Evolutionary conservation across 2,113 vertebrate genomes (phyloP), one percentile per base, ranked within the genome.

Genomic region (Saccopteryx leptura): DNA sequence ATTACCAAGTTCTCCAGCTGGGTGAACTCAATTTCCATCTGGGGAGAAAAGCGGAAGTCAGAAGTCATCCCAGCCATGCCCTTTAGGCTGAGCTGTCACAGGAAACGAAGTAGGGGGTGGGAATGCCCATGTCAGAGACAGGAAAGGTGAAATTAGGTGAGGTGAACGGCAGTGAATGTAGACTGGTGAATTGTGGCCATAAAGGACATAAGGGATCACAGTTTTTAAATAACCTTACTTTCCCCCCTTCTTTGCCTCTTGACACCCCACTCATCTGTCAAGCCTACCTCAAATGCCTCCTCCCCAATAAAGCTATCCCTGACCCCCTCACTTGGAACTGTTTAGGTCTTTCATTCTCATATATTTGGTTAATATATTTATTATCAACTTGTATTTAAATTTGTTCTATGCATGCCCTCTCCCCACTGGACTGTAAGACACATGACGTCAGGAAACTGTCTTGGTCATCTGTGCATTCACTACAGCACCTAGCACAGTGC

Each of bases 11-110:
- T 58, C 24, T 87, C 93, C 26, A 97, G 72, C 3, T 10, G n/a
- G 33, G 54, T 39, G 56, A 95, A 96, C 48, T 95, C 78, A 21
- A 95, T 97, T 24, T 90, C 82, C 0, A 4, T 23, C 96, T 97
- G 28, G 14, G 48, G 61, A 91, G 76, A 39, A 63, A 58, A 72
- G 19, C 4, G 60, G 12, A 52, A 76, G 87, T 86, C 46, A 95
- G 26, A 48, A 23, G 52, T 50, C 72, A 78, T 18, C 78, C 46
- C 17, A 69, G 28, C 39, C 60, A 28, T 4, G 56, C 60, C n/a
- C 56, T 3, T 48, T 13, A 39, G 60, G 23, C 68, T 61, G 9
- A 31, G 52, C 63, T 23, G 28, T 28, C 9, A 26, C 63, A 60
- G 21, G 52, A 46, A 66, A 54, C 28, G 19, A 28, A 79, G 24